phyloP scores from a whole-genome alignment of 2,113 vertebrate species.

The Megaleporinus macrocephalus region DNA sequence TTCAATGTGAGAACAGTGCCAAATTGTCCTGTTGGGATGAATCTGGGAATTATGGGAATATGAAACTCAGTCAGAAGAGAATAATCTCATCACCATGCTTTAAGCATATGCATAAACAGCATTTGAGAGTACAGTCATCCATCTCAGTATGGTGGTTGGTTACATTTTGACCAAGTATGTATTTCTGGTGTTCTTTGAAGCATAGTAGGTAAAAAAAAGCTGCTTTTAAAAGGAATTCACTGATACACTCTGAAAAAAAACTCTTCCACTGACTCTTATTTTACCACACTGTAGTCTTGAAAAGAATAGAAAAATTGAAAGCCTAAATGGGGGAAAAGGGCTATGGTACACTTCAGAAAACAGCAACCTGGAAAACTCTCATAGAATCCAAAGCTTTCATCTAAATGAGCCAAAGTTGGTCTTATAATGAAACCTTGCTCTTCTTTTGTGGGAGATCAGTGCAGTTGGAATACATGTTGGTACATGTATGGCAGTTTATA shows the following conservation, averaged over 20 bases:
- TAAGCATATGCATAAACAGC: not conserved
- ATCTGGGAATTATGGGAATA: not conserved
- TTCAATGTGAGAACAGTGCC: not conserved
- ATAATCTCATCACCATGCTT: not conserved
- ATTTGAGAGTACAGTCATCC: not conserved
- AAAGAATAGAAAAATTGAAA: not conserved
- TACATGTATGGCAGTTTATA: constrained; percentile 25
- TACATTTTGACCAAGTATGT: not conserved
- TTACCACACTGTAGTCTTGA: too few relatives aligned
- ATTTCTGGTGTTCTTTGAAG: constrained; percentile 1
- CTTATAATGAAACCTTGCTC: constrained; percentile 23
- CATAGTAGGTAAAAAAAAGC: not conserved
- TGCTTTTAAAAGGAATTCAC: not conserved
- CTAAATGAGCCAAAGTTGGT: constrained; percentile 39
- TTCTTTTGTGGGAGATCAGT: constrained; percentile 29
- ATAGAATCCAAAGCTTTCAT: constrained; percentile 47
- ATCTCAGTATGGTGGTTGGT: not conserved
- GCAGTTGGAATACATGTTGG: not conserved
- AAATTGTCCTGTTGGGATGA: not conserved
- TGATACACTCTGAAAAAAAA: not conserved
- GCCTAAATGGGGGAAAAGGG: not conserved
- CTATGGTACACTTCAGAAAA: constrained; percentile 3
- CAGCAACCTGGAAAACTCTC: not conserved
- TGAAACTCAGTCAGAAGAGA: not conserved
- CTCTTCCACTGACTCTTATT: too few relatives aligned